A percentile compares a stretch with the other conserved stretches of the same genome.
phyloP scores from a whole-genome alignment of 1,140 invertebrate species.

The Proctacanthus coquilletti region DNA sequence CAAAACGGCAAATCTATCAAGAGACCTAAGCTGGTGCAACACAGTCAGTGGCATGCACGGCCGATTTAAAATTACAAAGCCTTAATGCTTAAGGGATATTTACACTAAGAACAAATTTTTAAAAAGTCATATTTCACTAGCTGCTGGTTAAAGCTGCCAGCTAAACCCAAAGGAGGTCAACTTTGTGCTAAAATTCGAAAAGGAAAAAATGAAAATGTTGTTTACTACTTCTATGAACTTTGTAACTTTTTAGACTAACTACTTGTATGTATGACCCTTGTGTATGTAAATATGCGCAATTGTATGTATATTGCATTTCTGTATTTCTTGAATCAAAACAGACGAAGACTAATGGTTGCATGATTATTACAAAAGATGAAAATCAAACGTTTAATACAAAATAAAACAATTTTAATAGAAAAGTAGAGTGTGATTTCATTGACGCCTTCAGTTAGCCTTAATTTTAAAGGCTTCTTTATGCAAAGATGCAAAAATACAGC shows the following conservation, averaged over 20 bases:
- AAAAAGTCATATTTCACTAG: not conserved
- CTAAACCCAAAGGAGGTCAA: not conserved
- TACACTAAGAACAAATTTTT: not conserved
- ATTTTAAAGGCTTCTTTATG: not conserved
- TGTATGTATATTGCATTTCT: too few relatives aligned
- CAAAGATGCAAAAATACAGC: too few relatives aligned
- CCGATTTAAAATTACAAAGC: too few relatives aligned
- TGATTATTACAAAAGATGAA: too few relatives aligned
- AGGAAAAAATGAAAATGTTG: too few relatives aligned
- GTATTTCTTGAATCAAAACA: too few relatives aligned
- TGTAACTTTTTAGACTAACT: not conserved
- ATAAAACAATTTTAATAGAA: too few relatives aligned
- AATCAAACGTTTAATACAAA: not conserved
- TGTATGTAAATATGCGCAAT: not conserved
- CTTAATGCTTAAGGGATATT: not conserved
- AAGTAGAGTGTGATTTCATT: too few relatives aligned
- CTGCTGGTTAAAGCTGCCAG: not conserved
- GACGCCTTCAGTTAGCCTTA: not conserved
- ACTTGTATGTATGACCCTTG: not conserved
- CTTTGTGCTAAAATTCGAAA: not conserved
- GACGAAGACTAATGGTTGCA: too few relatives aligned
- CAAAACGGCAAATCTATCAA: not conserved
- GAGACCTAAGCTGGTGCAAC: not conserved
- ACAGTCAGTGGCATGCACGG: too few relatives aligned
- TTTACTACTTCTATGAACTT: too few relatives aligned